Evolutionary conservation across 2,888 invertebrate genomes (phyloP).

Genomic region (Amorpha juglandis): DNA sequence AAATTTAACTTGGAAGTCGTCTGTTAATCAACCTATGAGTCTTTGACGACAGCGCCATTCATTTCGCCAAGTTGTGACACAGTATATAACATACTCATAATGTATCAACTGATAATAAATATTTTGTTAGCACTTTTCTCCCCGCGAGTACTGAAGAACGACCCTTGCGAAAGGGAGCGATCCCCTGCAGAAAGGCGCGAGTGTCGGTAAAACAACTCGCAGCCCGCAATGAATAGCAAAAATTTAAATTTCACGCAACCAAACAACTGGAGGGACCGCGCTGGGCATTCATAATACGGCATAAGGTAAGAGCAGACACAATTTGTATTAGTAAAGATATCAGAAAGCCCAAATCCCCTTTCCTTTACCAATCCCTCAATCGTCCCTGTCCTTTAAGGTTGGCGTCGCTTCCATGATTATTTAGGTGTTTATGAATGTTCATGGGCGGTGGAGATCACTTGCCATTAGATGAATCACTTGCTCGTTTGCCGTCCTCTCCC

Average conservation of each 20-base stretch:
- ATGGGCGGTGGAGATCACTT: neutral
- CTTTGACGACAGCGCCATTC: no score
- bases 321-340: neutral
- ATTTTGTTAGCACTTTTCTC: constrained; percentile 36
- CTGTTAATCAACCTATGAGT: no score
- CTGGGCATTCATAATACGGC: constrained; percentile 35
- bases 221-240: constrained; percentile 81
- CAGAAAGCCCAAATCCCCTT: no score
- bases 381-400: neutral
- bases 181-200: constrained; percentile 62
- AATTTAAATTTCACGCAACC: constrained; percentile 80
- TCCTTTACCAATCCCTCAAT: neutral
- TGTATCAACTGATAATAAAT: neutral
- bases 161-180: constrained; percentile 55
- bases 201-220: constrained; percentile 73
- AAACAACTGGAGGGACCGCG: constrained; percentile 52
- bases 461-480: no score
- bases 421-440: no score
- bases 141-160: constrained; percentile 37
- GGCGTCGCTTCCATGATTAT: neutral
- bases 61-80: no score
- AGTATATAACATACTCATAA: no score
- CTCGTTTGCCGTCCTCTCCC: no score
- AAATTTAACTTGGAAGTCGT: no score
- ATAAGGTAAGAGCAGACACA: constrained; percentile 32